Percentiles rank a stretch among this genome's conserved stretches.
Conservation (phyloP, 2,797 vertebrate species). For the Cirrhinus molitorella region DNA sequence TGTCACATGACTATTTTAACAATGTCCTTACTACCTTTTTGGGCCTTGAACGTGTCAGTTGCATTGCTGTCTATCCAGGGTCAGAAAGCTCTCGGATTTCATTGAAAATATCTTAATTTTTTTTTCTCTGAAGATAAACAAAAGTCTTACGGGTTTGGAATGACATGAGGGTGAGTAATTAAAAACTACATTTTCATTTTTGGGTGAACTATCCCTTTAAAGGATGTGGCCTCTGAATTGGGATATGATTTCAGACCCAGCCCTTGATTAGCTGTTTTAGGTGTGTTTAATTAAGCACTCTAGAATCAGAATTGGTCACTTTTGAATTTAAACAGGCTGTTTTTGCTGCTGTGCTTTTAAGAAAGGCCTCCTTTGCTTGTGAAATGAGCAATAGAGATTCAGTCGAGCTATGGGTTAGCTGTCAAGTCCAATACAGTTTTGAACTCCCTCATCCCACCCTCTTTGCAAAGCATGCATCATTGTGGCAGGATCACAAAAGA, state of each 20-base stretch:
- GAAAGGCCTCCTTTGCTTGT: background rate
- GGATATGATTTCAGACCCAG: background rate
- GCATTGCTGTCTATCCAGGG: too few relatives aligned
- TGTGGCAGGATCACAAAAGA: constrained; percentile 23
- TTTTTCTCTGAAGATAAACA: too few relatives aligned
- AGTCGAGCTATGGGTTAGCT: background rate
- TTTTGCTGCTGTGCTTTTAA: background rate
- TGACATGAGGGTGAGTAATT: too few relatives aligned
- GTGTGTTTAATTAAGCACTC: background rate
- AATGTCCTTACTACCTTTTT: too few relatives aligned
- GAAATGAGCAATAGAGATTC: background rate
- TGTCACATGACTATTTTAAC: too few relatives aligned
- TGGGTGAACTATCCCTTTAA: too few relatives aligned
- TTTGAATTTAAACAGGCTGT: background rate
- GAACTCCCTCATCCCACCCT: background rate
- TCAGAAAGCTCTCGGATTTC: too few relatives aligned
- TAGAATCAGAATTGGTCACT: background rate
- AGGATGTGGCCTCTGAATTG: too few relatives aligned
- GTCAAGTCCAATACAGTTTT: constrained; percentile 5
- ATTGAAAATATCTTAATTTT: too few relatives aligned
- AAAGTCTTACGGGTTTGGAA: too few relatives aligned
- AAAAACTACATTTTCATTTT: too few relatives aligned
- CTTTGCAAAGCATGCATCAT: constrained; percentile 18
- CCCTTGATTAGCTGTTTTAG: background rate
- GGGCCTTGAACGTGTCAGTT: too few relatives aligned